Evolutionary conservation across 2,888 invertebrate genomes (phyloP), one percentile per base, ranked within the genome.

Genomic region (Limenitis camilla): DNA sequence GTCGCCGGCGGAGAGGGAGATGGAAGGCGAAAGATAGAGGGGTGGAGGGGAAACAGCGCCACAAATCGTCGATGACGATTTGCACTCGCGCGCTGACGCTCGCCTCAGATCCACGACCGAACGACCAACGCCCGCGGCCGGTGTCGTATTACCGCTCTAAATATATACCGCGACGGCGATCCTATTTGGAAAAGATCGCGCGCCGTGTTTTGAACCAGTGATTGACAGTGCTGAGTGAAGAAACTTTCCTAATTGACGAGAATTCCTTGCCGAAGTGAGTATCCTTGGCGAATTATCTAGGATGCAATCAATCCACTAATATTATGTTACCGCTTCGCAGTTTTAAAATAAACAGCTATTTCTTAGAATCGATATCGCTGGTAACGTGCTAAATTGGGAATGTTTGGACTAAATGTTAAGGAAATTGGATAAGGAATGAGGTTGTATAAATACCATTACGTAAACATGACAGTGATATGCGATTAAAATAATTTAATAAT

Each of bases 141-240:
- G 86, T 87, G 83, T 87, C 86, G 83, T 79, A 82, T 87, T 87
- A 86, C 86, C 76, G 77, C 81, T 81, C 85, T 85, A 87, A 79
- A 85, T 81, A 85, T 86, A 86, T 67, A 76, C 68, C 78, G 81
- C 81, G 81, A 82, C 79, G 83, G 80, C 81, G 79, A 81, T 81
- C 86, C 86, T 81, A 86, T 86, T 87, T 84, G 76, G 84, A 84
- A 82, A 82, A 81, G 72, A 76, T 78, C 77, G 75, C 81, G 78
- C 81, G 78, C 74, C 81, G 79, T 86, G 84, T 86, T 83, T 83
- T 85, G 76, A 76, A 81, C 82, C 84, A 84, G 86, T 87, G 86
- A 85, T 87, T 86, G 84, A 84, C 78, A 85, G 86, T 86, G 86
- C 75, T 76, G 81, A 83, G 81, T 83, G 84, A 79, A 82, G 83